Evolutionary conservation across 2,113 vertebrate species (phyloP).

Genomic region (Tinamus guttatus): DNA sequence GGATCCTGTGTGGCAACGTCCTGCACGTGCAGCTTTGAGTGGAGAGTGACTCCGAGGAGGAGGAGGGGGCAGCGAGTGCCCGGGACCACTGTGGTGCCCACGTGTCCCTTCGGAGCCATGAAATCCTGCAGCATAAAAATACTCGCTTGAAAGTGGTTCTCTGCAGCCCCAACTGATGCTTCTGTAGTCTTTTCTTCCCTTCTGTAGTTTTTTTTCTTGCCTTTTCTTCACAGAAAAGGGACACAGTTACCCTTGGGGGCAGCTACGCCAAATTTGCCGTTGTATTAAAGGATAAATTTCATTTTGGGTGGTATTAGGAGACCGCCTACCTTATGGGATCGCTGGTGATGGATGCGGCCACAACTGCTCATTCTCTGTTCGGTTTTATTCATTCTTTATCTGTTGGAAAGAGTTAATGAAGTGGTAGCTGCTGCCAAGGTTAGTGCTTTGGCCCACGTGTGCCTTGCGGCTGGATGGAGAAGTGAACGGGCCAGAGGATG

Average conservation of each 20-base stretch:
- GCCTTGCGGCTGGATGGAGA: neutral
- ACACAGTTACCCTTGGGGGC: rapidly evolving
- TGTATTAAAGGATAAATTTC: neutral
- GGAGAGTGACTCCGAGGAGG: neutral
- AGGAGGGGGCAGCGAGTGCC: rapidly evolving
- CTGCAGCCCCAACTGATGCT: rapidly evolving
- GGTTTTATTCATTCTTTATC: neutral
- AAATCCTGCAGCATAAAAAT: neutral
- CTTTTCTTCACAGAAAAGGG: too few species aligned
- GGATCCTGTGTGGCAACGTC: neutral
- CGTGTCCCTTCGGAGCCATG: neutral
- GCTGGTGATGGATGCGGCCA: neutral
- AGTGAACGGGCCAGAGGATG: neutral
- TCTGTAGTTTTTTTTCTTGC: too few species aligned
- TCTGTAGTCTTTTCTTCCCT: neutral
- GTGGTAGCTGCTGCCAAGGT: neutral
- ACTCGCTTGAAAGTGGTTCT: rapidly evolving
- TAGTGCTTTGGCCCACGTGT: rapidly evolving
- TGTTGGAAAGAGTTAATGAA: neutral
- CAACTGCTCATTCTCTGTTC: neutral
- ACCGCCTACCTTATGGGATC: neutral
- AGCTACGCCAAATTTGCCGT: neutral
- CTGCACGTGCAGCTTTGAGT: rapidly evolving
- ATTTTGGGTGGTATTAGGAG: neutral
- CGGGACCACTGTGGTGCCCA: neutral